These are phyloP conservation scores for Drosophila lacertosa DNA, from an alignment of 1,140 invertebrate genomes.

Conservation along the genomic window DNA sequence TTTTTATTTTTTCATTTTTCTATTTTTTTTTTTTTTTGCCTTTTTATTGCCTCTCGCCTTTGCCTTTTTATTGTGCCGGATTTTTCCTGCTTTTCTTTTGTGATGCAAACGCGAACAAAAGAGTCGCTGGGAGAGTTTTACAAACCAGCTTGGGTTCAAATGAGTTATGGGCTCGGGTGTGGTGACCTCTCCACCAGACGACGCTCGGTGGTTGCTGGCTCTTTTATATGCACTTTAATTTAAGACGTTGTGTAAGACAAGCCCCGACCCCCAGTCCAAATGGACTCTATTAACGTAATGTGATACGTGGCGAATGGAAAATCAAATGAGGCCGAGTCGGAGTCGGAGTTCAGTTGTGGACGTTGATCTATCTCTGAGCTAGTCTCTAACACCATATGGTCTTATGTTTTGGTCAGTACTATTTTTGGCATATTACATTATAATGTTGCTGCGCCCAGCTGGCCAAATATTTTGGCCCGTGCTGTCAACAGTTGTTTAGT, in stretches of 20 bases:
- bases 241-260: constrained; percentile 12
- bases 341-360: constrained; percentile 24
- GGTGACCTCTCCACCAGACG: constrained; percentile 52
- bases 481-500: constrained; percentile 41
- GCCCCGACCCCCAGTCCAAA: constrained; percentile 31
- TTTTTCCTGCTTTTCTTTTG: constrained; percentile 56
- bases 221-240: constrained; percentile 46
- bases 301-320: constrained; percentile 64
- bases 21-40: constrained; percentile 47
- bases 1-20: constrained; percentile 14
- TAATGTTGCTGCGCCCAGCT: constrained; percentile 52
- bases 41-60: constrained; percentile 65
- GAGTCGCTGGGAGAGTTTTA: constrained; percentile 35
- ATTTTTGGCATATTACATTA: constrained; percentile 71
- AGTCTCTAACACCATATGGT: constrained; percentile 55
- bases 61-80: constrained; percentile 53
- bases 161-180: constrained; percentile 67
- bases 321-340: constrained; percentile 44
- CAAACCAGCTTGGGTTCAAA: constrained; percentile 40
- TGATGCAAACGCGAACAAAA: constrained; percentile 52
- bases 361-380: constrained; percentile 46
- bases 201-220: constrained; percentile 50
- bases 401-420: constrained; percentile 53
- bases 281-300: constrained; percentile 72
- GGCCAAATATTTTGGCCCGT: constrained; percentile 68